Conservation (phyloP, 1,140 invertebrate genomes). For the Papilio machaon region DNA sequence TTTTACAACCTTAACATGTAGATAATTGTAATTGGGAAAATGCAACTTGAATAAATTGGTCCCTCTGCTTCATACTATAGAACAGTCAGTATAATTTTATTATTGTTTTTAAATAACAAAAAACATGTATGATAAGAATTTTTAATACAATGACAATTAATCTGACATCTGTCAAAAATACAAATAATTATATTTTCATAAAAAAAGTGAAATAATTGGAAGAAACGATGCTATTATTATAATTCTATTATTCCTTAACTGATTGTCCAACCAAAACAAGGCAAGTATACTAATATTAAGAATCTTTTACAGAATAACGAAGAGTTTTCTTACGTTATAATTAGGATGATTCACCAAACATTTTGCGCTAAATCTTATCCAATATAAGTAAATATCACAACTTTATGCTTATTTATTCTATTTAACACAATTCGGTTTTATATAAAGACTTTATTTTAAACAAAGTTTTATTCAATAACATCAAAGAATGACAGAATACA, state of each 20-base stretch:
- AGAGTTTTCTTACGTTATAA: constrained; percentile 60
- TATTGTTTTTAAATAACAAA: constrained; percentile 37
- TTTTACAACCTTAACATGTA: constrained; percentile 74
- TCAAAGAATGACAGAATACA: constrained; percentile 79
- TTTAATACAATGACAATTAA: constrained; percentile 66
- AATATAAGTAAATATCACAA: constrained; percentile 47
- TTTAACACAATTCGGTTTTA: constrained; percentile 50
- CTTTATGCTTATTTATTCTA: constrained; percentile 42
- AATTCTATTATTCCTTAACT: constrained; percentile 24
- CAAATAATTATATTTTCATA: constrained; percentile 42
- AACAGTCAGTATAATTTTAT: constrained; percentile 22
- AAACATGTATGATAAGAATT: constrained; percentile 47
- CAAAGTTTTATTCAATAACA: constrained; percentile 80
- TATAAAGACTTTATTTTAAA: constrained; percentile 54
- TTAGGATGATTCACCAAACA: constrained; percentile 48
- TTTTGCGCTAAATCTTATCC: constrained; percentile 48
- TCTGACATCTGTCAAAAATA: constrained; percentile 73
- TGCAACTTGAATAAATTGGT: constrained; percentile 67
- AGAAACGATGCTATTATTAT: not conserved
- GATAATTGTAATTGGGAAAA: constrained; percentile 64
- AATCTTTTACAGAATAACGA: constrained; percentile 48
- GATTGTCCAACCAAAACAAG: constrained; percentile 32
- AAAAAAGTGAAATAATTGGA: not conserved
- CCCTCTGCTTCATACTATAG: constrained; percentile 71
- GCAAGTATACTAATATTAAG: constrained; percentile 31